These are phyloP conservation scores for Pogonocherus hispidulus DNA, from an alignment of 2,888 invertebrate species.

Conservation along the genomic window DNA sequence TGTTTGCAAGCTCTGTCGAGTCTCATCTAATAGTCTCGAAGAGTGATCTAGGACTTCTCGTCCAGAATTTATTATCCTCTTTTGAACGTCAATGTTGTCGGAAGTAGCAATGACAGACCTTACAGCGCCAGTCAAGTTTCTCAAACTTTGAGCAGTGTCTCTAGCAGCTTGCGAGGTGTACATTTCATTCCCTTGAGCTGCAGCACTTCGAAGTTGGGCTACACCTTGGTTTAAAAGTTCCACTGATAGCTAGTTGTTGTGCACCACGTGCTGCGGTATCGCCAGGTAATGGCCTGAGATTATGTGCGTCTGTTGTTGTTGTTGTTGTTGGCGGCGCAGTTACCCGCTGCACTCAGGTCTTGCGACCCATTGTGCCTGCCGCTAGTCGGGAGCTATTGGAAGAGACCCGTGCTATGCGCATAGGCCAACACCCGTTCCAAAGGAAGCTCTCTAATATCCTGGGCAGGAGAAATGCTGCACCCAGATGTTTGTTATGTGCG, in stretches of 20 bases:
- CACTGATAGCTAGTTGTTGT: slow-evolving; percentile 73
- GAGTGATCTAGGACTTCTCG: slow-evolving; percentile 71
- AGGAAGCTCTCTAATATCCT: too few relatives aligned
- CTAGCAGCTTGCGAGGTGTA: slow-evolving; percentile 87
- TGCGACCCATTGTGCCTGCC: too few relatives aligned
- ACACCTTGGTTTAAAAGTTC: slow-evolving; percentile 86
- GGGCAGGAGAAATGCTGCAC: too few relatives aligned
- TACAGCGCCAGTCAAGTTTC: slow-evolving; percentile 76
- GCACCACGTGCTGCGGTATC: slow-evolving; percentile 72
- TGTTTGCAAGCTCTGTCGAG: slow-evolving; percentile 80
- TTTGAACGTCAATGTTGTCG: slow-evolving; percentile 71
- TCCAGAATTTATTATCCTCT: slow-evolving; percentile 78
- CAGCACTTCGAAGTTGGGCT: slow-evolving; percentile 89
- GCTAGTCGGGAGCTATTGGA: too few relatives aligned
- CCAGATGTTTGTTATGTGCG: too few relatives aligned
- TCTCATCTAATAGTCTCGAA: slow-evolving; percentile 70
- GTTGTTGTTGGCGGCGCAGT: too few relatives aligned
- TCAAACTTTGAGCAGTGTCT: slow-evolving; percentile 83
- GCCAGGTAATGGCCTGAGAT: slow-evolving; percentile 86
- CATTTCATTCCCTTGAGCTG: slow-evolving; percentile 84
- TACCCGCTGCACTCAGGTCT: too few relatives aligned
- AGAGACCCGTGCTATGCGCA: too few relatives aligned
- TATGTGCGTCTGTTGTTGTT: too few relatives aligned
- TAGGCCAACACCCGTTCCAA: too few relatives aligned
- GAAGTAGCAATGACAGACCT: slow-evolving; percentile 84